These are phyloP conservation scores for Athene cunicularia DNA, from an alignment of 2,113 vertebrate species.

Conservation along the genomic window DNA sequence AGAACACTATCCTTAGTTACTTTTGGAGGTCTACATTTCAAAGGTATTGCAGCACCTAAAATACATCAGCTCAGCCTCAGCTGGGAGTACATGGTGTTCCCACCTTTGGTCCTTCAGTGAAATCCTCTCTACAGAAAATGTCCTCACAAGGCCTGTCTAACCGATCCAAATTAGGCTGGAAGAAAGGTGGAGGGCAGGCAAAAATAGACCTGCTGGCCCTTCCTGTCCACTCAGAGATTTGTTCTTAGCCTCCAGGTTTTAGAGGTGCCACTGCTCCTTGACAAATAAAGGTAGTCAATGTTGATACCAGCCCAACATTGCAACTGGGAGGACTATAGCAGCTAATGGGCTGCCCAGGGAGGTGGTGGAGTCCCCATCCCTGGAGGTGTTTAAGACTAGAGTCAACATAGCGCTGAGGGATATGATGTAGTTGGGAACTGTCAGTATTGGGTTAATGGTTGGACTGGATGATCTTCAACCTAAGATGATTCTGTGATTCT, in stretches of 20 bases:
- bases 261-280: accelerated
- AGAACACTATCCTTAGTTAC: background rate
- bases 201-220: background rate
- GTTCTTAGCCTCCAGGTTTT: background rate
- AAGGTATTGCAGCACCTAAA: background rate
- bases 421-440: no score
- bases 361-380: no score
- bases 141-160: background rate
- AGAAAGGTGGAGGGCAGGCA: background rate
- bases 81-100: background rate
- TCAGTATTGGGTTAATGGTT: no score
- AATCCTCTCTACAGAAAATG: background rate
- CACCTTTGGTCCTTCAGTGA: background rate
- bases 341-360: no score
- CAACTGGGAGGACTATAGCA: background rate
- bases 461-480: no score
- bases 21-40: background rate
- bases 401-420: no score
- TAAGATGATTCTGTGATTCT: no score
- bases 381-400: no score
- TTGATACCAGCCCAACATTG: background rate
- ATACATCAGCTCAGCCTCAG: background rate
- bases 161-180: background rate
- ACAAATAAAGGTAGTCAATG: background rate
- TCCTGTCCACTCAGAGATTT: background rate